A percentile compares a stretch with the other conserved stretches of the same genome.
phyloP scores from a whole-genome alignment of 2,797 vertebrate genomes.

The Rhabdophis nuchalis region DNA sequence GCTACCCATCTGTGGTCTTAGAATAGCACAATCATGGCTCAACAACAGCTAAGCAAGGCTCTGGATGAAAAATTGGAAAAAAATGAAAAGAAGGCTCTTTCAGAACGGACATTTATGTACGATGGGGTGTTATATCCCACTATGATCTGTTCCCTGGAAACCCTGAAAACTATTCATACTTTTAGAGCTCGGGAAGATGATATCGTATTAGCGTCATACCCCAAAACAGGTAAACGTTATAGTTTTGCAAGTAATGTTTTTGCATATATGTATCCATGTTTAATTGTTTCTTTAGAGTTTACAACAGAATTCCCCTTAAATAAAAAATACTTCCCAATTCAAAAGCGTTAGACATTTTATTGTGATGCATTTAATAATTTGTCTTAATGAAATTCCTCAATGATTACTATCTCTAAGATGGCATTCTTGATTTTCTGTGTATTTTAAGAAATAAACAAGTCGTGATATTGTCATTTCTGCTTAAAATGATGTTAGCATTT shows the following conservation, averaged over 20 bases:
- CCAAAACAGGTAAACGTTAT: constrained; percentile 24
- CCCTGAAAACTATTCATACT: neutral
- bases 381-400: neutral
- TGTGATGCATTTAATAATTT: neutral
- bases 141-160: neutral
- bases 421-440: neutral
- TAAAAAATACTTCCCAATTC: neutral
- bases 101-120: neutral
- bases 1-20: neutral
- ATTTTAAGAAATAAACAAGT: neutral
- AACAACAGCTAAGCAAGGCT: neutral
- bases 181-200: constrained; percentile 22
- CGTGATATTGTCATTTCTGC: neutral
- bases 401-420: neutral
- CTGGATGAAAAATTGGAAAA: neutral
- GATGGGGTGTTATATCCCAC: neutral
- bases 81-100: neutral
- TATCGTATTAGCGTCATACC: constrained; percentile 9
- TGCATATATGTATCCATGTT: neutral
- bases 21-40: neutral
- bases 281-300: neutral
- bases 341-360: neutral
- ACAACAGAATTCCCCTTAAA: neutral
- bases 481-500: neutral
- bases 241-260: neutral